Evolutionary conservation across 2,113 vertebrate species (phyloP), one percentile per base, ranked within the genome.

Genomic region (Camarhynchus parvulus): DNA sequence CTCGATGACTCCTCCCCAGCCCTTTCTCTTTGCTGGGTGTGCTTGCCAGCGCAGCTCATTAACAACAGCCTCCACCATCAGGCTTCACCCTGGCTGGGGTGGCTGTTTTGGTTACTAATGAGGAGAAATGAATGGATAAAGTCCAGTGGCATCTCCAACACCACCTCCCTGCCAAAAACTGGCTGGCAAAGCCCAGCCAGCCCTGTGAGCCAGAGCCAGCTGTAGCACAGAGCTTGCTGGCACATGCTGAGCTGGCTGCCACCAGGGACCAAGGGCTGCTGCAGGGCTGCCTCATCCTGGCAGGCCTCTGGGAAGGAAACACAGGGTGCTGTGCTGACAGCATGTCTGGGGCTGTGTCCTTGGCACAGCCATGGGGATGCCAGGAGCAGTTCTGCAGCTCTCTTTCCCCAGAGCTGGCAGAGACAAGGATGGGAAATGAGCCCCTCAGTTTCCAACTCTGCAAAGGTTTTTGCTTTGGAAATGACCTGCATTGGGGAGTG

Each of bases 141-240:
- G 92, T 53, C 75, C 58, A 82, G 67, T 10, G 2, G 74, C 75
- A 44, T 58, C 78, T 58, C 46, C 62, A 56, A 79, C 0, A 19
- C 67, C 0, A 0, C n/a, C 62, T 87, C 33, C 66, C 16, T 94
- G 92, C 78, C 89, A 94, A 63, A 72, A 75, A 1, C 41, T 0
- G 18, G 3, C 61, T 95, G 84, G 89, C 78, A 94, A 59, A 77
- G 68, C 50, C 79, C 49, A 59, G 75, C 31, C 81, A 41, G 49
- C 37, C 50, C 63, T 6, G 2, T 16, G 78, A 93, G 79, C 82
- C 0, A 2, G 68, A 95, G 68, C 55, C 90, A 68, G 74, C 74
- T 52, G 74, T 52, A 44, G 70, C 5, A 0, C 0, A 0, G 30
- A 76, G 59, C 75, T 5, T 94, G 94, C 89, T 0, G 13, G 59